A percentile compares a stretch with the other conserved stretches of the same genome.
phyloP scores from a whole-genome alignment of 2,113 vertebrate species.

The Mesoclemmys tuberculata region DNA sequence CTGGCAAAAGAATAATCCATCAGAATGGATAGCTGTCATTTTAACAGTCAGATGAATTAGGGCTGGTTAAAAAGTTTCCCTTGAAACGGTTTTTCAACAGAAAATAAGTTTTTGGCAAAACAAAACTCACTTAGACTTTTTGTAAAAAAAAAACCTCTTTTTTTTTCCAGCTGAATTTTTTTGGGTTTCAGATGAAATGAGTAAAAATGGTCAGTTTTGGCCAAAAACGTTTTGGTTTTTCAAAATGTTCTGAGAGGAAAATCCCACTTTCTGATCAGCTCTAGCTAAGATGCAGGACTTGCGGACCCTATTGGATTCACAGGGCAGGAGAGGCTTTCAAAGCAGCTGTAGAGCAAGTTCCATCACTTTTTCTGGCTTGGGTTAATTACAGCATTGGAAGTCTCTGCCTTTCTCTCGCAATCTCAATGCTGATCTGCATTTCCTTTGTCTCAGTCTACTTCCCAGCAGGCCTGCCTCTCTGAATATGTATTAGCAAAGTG shows the following conservation, averaged over 20 bases:
- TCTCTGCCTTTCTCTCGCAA: background rate
- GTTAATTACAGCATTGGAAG: background rate
- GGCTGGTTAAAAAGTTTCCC: background rate
- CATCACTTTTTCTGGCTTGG: background rate
- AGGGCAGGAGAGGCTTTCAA: background rate
- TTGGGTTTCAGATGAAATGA: background rate
- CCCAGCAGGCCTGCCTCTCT: background rate
- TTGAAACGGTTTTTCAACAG: background rate
- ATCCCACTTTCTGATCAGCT: background rate
- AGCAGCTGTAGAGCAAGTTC: background rate
- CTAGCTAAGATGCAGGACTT: background rate
- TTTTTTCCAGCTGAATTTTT: background rate
- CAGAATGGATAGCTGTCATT: background rate
- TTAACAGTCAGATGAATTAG: background rate
- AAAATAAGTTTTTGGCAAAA: accelerated
- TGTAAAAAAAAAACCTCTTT: background rate
- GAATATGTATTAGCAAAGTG: background rate
- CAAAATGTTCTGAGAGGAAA: background rate
- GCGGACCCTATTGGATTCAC: accelerated
- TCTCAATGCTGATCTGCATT: background rate
- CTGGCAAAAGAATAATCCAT: background rate
- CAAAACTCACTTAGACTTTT: background rate
- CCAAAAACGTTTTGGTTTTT: background rate
- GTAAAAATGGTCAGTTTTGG: background rate
- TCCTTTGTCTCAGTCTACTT: conserved; percentile 22